These are phyloP conservation scores for Pelobates fuscus DNA, from an alignment of 2,113 vertebrate genomes.

Conservation along the genomic window DNA sequence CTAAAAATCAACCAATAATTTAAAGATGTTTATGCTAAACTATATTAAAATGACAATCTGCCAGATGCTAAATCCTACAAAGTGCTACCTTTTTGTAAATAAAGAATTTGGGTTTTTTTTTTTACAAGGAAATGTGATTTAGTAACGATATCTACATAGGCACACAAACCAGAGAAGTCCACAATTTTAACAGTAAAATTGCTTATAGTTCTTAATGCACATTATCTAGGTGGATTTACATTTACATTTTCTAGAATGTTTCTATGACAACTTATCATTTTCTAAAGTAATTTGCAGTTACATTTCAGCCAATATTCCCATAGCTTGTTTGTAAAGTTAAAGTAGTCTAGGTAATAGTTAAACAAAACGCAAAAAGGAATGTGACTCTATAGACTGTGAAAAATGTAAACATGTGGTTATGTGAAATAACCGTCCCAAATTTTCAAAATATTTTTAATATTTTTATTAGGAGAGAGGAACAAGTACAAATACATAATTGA, in stretches of 20 bases:
- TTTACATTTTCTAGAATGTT: background rate
- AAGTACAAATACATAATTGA: no score
- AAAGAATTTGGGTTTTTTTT: background rate
- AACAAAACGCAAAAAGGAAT: no score
- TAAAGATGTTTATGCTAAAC: background rate
- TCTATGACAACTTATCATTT: background rate
- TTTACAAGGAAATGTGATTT: background rate
- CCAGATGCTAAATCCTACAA: background rate
- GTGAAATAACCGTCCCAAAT: no score
- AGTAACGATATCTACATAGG: background rate
- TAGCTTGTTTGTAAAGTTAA: no score
- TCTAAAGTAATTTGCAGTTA: no score
- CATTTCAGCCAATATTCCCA: no score
- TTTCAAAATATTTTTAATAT: no score
- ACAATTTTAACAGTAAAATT: background rate
- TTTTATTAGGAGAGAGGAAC: no score
- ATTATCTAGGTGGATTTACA: background rate
- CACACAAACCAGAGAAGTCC: background rate
- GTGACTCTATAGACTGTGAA: no score
- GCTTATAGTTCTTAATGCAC: background rate
- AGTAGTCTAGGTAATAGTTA: no score
- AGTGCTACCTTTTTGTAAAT: background rate
- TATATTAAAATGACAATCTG: background rate
- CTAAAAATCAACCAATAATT: background rate
- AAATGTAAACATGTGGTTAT: no score